Base-by-base conservation (phyloP, 2,888 invertebrate genomes). In the Eupithecia subfuscata region DNA sequence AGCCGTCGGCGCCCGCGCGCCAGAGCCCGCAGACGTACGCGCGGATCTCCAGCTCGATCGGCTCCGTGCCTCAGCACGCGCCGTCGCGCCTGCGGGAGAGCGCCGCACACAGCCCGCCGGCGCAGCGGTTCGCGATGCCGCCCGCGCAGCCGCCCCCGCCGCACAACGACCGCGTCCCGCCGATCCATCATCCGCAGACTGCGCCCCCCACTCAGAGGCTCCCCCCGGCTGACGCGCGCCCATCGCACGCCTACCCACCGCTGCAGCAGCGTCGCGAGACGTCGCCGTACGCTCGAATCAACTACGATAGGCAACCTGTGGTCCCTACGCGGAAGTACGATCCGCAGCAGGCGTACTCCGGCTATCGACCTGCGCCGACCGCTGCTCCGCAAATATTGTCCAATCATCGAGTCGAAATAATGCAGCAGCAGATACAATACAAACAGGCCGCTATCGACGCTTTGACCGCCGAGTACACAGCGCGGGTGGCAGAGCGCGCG, bases 131-230 rank as follows among this genome's bases (percentile, higher is more conserved):
- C 82, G 75, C 87, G 56, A 86, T 91, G 83, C 87, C 90, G 71
- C 76, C 87, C 60, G 78, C 84, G 43, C 92, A 92, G 78, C 91
- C 91, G n/a, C 91, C 91, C 22, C 92, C 92, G 56, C 93, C 90
- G 48, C 92, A 90, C 73, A 95, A 94, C 76, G 95, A 95, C 82
- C 90, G 95, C 9, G 94, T 94, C 74, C 95, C 95, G 73, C 95
- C 95, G 34, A 94, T 95, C 83, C 93, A 94, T 81, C 94, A 95
- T 81, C 94, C 94, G 63, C 91, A 90, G 78, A 78, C 87, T 56
- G 83, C 85, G 14, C 85, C 88, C 60, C 79, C 89, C n/a, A 77
- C 86, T n/a, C 92, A 91, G 79, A 88, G 91, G 70, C 84, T 89
- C 22, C 75, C 86, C 43, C 70, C 88, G 16, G 79, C 85, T 18